A percentile compares a stretch with the other conserved stretches of the same genome.
Evolutionary conservation across 1,140 invertebrate genomes (phyloP).

Genomic region (Archegozetes longisetosus): DNA sequence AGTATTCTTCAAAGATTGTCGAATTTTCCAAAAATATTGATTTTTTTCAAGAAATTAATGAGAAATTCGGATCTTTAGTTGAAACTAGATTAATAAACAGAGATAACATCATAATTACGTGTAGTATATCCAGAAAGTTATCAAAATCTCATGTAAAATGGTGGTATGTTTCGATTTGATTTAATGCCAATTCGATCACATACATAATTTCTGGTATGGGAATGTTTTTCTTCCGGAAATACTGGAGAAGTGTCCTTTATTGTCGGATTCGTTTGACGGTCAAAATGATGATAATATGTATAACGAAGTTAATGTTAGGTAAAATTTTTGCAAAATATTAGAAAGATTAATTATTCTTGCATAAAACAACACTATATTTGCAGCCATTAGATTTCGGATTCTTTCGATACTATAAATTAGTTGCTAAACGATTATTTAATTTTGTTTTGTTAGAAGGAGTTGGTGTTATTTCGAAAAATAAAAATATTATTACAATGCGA

Average conservation of each 20-base stretch:
- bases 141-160: background rate
- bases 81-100: background rate
- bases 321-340: background rate
- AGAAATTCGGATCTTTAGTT: background rate
- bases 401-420: background rate
- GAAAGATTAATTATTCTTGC: background rate
- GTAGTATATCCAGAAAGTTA: background rate
- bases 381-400: conserved; percentile 1
- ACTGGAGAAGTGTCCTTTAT: background rate
- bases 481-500: conserved; percentile 2
- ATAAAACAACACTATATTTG: background rate
- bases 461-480: background rate
- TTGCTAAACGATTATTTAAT: background rate
- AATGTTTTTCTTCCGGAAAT: background rate
- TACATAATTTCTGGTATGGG: too few relatives aligned
- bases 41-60: conserved; percentile 2
- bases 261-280: background rate
- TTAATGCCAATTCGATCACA: background rate
- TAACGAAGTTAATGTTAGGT: too few relatives aligned
- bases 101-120: background rate
- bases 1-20: background rate
- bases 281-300: background rate
- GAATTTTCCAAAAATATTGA: background rate
- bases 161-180: background rate
- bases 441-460: background rate